Evolutionary conservation across 1,140 invertebrate genomes (phyloP), one percentile per base, ranked within the genome.

Genomic region (Cardiocondyla obscurior): DNA sequence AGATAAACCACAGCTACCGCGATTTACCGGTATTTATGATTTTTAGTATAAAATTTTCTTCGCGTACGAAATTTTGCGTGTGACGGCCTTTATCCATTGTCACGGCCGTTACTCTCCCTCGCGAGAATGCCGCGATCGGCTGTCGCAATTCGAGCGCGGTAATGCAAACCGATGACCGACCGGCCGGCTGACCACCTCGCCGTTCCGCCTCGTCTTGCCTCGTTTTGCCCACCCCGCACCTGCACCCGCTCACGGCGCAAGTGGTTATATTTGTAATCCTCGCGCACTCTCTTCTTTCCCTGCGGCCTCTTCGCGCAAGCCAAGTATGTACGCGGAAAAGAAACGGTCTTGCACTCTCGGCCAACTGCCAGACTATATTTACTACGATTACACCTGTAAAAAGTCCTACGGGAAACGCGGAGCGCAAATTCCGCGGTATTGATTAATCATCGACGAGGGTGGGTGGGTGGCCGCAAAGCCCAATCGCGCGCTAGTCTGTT

Each of bases 301-400:
- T 88, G 62, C 83, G 73, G 19, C 89, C 90, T 57, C 55, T n/a
- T 7, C 85, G 90, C 87, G 84, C 85, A 86, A 79, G 86, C 90
- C 88, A 90, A 91, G 76, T 90, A 88, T 90, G 85, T 85, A 88
- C 88, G 85, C 85, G 86, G 85, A 90, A 88, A 89, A 92, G 84
- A 89, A 92, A 89, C 87, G 90, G 79, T 85, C n/a, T 87, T 87
- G 83, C 84, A 84, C 88, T 91, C 91, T 91, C 91, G 92, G 92
- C 91, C 82, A 69, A 65, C 70, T 91, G 92, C 91, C 92, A 93
- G 88, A 89, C 91, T 92, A 92, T 91, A 92, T 92, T 92, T 93
- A 91, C 83, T 87, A 84, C 85, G 90, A 89, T 92, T 91, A 89
- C 88, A 88, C 85, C 88, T 90, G 88, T 91, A 89, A 91, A 84